Evolutionary conservation across 2,113 vertebrate genomes (phyloP).

Genomic region (Triplophysa siluroides): DNA sequence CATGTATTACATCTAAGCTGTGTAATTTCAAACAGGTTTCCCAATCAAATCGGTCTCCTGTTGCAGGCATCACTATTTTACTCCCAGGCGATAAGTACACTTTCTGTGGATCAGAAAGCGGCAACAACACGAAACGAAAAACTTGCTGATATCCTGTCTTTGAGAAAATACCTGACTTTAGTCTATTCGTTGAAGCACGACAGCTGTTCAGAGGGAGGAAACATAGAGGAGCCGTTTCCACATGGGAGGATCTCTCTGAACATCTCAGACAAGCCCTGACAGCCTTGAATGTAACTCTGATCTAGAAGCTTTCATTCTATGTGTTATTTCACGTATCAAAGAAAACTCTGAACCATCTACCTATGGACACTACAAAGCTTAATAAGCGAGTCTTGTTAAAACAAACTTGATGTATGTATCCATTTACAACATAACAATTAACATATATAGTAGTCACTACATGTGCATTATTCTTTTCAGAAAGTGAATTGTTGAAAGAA

Average conservation of each 20-base stretch:
- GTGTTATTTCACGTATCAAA: conserved; percentile 16
- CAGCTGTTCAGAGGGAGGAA: conserved; percentile 23
- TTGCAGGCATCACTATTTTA: too few relatives aligned
- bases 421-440: neutral
- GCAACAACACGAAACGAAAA: neutral
- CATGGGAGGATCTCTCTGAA: conserved; percentile 8
- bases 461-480: neutral
- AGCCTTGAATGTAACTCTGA: conserved; percentile 23
- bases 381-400: neutral
- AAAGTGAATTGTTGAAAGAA: neutral
- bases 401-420: conserved; percentile 1
- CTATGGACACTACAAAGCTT: neutral
- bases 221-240: neutral
- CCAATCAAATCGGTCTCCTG: too few relatives aligned
- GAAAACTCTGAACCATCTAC: neutral
- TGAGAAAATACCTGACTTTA: conserved; percentile 40
- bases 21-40: too few relatives aligned
- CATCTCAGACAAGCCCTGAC: conserved; percentile 35
- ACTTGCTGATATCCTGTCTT: neutral
- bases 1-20: too few relatives aligned
- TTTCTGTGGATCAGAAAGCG: neutral
- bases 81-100: neutral
- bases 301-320: neutral
- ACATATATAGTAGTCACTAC: neutral
- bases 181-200: conserved; percentile 38